Base-by-base conservation (phyloP, 1,140 invertebrate genomes). In the Hylaeus volcanicus region DNA sequence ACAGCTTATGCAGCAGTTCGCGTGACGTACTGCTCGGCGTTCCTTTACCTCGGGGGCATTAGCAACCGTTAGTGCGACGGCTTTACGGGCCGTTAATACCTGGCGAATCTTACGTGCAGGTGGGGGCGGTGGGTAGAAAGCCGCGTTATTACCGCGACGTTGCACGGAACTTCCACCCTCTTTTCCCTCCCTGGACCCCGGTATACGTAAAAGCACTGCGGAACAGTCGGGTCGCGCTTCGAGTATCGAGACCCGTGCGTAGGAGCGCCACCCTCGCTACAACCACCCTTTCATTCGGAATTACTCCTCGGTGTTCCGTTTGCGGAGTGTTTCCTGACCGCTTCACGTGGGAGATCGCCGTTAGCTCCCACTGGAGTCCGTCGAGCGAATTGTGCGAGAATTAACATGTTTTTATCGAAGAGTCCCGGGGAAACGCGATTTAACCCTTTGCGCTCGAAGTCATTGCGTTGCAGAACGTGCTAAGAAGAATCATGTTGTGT, bases 81-180 rank as follows among this genome's bases (percentile, higher is more conserved):
- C 79, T 81, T 81, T 75, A 81, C 79, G 71, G 71, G 53, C 63
- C 78, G 78, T 80, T 80, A 66, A 74, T 80, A 74, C 78, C 64
- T 26, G 43, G 64, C 78, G 71, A 80, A 80, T 80, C 71, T 74
- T 80, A 74, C 78, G 71, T 80, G 76, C 76, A 55, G 39, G 6
- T 1, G 65, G 51, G 53, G 51, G 43, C 37, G 12, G 5, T 43
- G 56, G 68, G 45, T 26, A 26, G 48, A 63, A 79, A 53, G 60
- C 58, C 12, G 60, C 60, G 69, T 72, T 79, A 79, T 79, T 79
- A 64, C 69, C 76, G n/a, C 58, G 69, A 79, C 48, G 69, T 45
- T 72, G 69, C 76, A 79, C 76, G 76, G 53, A 72, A 79, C 69
- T 6, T 53, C 73, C 26, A 61, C 56, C 71, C 53, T 39, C 61